A percentile compares a stretch with the other conserved stretches of the same genome.
These are phyloP conservation scores for Drosophila aldrichi DNA, from an alignment of 2,888 invertebrate species.

Conservation along the genomic window DNA sequence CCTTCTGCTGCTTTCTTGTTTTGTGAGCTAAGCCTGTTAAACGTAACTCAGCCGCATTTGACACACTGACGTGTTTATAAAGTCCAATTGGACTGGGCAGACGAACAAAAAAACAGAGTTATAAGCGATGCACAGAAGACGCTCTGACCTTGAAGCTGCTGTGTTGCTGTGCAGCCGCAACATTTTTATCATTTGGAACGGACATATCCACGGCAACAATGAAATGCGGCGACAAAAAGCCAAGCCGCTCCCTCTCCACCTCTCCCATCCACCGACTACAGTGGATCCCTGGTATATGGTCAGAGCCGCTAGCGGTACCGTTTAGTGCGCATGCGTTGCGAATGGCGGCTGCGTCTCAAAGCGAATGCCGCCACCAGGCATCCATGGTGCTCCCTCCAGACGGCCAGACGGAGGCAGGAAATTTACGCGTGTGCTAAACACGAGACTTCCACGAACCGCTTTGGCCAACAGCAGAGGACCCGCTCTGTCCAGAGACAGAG, in stretches of 20 bases:
- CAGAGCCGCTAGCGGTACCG: slow-evolving; percentile 83
- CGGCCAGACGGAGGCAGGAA: slow-evolving; percentile 68
- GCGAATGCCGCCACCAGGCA: slow-evolving; percentile 78
- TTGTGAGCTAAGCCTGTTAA: slow-evolving; percentile 35
- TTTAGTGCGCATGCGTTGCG: slow-evolving; percentile 84
- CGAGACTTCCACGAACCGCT: slow-evolving; percentile 85
- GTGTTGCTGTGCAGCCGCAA: slow-evolving; percentile 56
- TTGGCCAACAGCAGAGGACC: slow-evolving; percentile 6
- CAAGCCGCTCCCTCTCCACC: neutral
- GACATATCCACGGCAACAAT: slow-evolving; percentile 74
- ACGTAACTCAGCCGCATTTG: slow-evolving; percentile 73
- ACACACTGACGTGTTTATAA: slow-evolving; percentile 75
- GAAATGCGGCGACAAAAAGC: slow-evolving; percentile 74
- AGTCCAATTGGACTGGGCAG: slow-evolving; percentile 35
- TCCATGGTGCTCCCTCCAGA: slow-evolving; percentile 34
- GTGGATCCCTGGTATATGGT: neutral
- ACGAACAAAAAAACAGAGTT: slow-evolving; percentile 13
- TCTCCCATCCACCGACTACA: neutral
- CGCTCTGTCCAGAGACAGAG: neutral
- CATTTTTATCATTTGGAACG: slow-evolving; percentile 70
- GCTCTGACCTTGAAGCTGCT: slow-evolving; percentile 71
- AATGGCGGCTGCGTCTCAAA: slow-evolving; percentile 83
- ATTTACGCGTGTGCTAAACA: slow-evolving; percentile 85
- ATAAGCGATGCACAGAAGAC: slow-evolving; percentile 30
- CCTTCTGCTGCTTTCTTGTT: neutral